Evolutionary conservation across 2,888 invertebrate species (phyloP).

Genomic region (Oasisia sp.): DNA sequence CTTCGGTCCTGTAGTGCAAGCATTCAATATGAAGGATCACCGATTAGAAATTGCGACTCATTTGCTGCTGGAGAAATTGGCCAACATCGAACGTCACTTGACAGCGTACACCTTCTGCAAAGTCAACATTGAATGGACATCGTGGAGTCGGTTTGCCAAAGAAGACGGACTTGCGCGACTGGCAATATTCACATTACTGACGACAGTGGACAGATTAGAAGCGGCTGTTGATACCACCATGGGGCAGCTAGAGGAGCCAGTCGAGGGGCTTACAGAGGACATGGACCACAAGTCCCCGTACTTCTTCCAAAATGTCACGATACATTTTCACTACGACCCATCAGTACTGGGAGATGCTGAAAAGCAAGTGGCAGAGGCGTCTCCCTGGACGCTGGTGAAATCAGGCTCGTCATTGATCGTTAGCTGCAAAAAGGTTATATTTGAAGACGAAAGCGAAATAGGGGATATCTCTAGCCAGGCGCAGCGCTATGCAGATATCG

Average conservation of each 20-base stretch:
- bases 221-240: not conserved
- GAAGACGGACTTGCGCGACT: not conserved
- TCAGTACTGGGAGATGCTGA: not conserved
- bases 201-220: not conserved
- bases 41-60: not conserved
- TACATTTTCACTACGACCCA: not conserved
- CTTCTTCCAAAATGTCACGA: not conserved
- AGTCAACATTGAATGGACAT: not conserved
- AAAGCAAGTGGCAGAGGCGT: not conserved
- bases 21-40: not conserved
- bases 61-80: not conserved
- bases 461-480: not conserved
- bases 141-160: not conserved
- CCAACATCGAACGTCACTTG: not conserved
- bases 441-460: not conserved
- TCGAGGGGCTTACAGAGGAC: not conserved
- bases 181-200: not conserved
- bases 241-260: not conserved
- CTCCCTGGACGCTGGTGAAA: not conserved
- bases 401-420: not conserved
- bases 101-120: not conserved
- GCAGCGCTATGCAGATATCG: not conserved
- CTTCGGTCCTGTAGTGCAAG: not conserved
- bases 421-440: not conserved
- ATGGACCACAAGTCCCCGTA: not conserved